These are phyloP conservation scores for Parauchenoglanis punctatus DNA, from an alignment of 2,797 vertebrate genomes.

Conservation along the genomic window DNA sequence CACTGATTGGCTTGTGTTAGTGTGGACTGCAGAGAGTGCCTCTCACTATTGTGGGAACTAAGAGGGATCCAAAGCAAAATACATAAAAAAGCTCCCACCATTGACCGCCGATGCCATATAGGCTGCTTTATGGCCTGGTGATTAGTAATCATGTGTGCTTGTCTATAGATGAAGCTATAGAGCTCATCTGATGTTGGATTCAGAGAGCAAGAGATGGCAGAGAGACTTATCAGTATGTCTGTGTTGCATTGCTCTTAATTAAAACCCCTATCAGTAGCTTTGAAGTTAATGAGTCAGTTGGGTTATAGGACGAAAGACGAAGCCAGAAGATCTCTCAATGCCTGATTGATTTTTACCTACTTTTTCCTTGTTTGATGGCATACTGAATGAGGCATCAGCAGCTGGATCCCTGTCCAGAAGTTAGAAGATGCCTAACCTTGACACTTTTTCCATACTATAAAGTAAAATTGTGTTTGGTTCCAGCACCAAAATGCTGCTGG, in stretches of 20 bases:
- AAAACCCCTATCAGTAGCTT: slow-evolving; percentile 94
- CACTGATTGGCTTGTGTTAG: slow-evolving; percentile 29
- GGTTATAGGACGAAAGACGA: slow-evolving; percentile 74
- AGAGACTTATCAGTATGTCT: slow-evolving; percentile 77
- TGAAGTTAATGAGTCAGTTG: slow-evolving; percentile 94
- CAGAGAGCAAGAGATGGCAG: slow-evolving; percentile 38
- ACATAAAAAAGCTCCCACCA: background rate
- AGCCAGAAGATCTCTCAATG: slow-evolving; percentile 61
- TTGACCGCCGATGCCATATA: background rate
- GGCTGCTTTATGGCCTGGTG: slow-evolving; percentile 24
- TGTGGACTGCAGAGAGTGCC: slow-evolving; percentile 7
- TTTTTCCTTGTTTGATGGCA: slow-evolving; percentile 57
- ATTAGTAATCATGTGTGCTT: slow-evolving; percentile 32
- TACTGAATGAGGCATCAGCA: background rate
- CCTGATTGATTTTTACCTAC: slow-evolving; percentile 66
- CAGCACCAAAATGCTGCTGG: background rate
- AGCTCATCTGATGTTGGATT: slow-evolving; percentile 34
- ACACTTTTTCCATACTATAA: background rate
- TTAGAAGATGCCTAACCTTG: background rate
- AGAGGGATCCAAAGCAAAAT: slow-evolving; percentile 29
- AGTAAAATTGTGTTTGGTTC: background rate
- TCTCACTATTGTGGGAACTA: slow-evolving; percentile 33
- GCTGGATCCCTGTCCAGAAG: background rate
- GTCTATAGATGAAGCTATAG: slow-evolving; percentile 16
- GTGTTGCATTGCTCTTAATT: slow-evolving; percentile 91